These are phyloP conservation scores for Zootermopsis nevadensis DNA, from an alignment of 2,888 invertebrate species.

Conservation along the genomic window DNA sequence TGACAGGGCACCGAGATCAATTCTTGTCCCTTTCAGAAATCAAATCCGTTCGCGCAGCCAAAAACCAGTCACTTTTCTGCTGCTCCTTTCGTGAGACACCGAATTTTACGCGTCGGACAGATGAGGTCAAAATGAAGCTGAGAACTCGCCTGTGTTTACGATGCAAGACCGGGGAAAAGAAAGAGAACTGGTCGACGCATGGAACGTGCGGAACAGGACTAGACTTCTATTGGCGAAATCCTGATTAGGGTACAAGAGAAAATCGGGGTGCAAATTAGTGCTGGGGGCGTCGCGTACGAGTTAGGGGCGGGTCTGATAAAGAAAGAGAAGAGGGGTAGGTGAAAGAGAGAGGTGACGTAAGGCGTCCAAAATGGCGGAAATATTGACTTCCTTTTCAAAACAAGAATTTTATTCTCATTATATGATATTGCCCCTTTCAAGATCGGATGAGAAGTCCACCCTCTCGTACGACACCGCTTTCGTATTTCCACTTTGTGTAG, in stretches of 20 bases:
- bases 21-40: too few relatives aligned
- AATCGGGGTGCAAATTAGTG: slow-evolving; percentile 34
- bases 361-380: slow-evolving; percentile 47
- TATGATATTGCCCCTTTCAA: not conserved
- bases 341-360: slow-evolving; percentile 25
- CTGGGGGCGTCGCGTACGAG: slow-evolving; percentile 29
- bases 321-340: slow-evolving; percentile 19
- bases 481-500: slow-evolving; percentile 30
- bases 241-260: slow-evolving; percentile 12
- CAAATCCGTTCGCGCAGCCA: too few relatives aligned
- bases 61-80: too few relatives aligned
- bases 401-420: slow-evolving; percentile 40
- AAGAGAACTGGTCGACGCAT: too few relatives aligned
- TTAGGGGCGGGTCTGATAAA: slow-evolving; percentile 29
- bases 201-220: too few relatives aligned
- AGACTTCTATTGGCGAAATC: slow-evolving; percentile 5
- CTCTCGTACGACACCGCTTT: not conserved
- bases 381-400: slow-evolving; percentile 44
- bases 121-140: too few relatives aligned
- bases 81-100: too few relatives aligned
- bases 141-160: too few relatives aligned
- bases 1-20: too few relatives aligned
- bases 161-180: too few relatives aligned
- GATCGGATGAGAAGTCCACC: not conserved
- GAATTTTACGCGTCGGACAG: too few relatives aligned